Conservation (phyloP, 2,888 invertebrate genomes). For the Pseudococcus longispinus region DNA sequence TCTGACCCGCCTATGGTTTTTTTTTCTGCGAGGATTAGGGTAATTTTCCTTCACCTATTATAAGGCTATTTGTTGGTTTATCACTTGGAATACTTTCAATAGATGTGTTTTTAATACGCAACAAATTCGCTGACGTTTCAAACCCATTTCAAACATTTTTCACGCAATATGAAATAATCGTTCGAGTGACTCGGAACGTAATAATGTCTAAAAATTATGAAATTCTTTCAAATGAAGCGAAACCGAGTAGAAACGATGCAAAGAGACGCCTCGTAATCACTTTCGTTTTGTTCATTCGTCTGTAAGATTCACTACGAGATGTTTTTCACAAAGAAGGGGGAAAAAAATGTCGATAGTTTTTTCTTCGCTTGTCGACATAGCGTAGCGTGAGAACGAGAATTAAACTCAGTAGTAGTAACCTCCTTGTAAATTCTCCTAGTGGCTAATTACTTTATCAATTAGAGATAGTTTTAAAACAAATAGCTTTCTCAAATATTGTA, state of each 20-base stretch:
- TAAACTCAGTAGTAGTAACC: neutral
- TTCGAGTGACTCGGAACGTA: neutral
- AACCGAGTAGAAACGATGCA: neutral
- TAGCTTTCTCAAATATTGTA: constrained; percentile 13
- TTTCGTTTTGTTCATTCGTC: neutral
- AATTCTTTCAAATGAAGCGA: neutral
- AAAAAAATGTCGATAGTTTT: neutral
- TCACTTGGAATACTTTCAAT: too few relatives aligned
- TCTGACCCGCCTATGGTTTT: too few relatives aligned
- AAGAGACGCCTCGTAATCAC: neutral
- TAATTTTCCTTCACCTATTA: too few relatives aligned
- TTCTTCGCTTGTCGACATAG: neutral
- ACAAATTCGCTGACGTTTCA: neutral
- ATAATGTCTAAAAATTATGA: neutral
- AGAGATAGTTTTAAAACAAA: constrained; percentile 12
- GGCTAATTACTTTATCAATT: neutral
- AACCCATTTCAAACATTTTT: neutral
- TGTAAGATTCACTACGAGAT: neutral
- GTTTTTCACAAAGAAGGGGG: neutral
- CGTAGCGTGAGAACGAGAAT: neutral
- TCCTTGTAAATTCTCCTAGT: neutral
- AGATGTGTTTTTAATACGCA: neutral
- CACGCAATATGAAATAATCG: neutral
- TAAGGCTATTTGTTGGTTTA: too few relatives aligned
- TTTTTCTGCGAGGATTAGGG: too few relatives aligned